Base-by-base conservation (phyloP, 2,797 vertebrate genomes). In the Mormyrops boulengeri region DNA sequence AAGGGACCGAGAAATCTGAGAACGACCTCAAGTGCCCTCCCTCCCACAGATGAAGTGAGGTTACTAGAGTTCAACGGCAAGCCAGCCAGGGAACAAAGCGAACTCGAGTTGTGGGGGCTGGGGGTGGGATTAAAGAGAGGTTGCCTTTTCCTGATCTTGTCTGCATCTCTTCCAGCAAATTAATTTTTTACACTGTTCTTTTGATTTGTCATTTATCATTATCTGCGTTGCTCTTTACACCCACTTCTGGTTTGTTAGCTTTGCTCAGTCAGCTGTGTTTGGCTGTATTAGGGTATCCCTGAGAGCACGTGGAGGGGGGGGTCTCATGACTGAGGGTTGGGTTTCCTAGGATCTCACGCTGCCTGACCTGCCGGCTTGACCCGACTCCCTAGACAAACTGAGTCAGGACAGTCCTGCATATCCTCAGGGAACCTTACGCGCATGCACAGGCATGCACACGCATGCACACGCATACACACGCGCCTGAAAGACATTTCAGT, bases 1-100 rank as follows among this genome's bases (percentile, higher is more conserved):
- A 91, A 91, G 60, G 60, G 82, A 73, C 80, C 0, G 55, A 89
- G 91, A 89, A 92, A 93, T 90, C 50, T 49, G 89, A 93, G 73
- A 88, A 22, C 2, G 47, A 91, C 90, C 92, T 89, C 30, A 8
- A 92, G 92, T 93, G 92, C 91, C 91, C 93, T 92, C 88, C 2
- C 19, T 47, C 90, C 86, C 19, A 66, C 19, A 69, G 85, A 86
- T 90, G 89, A 69, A 26, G 60, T 26, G 77, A 52, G 93, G 92
- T 94, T 93, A 93, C 92, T 92, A n/a, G 1, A 93, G 93, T 93
- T 94, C 92, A 93, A 4, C 0, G 26, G 77, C 87, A 85, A n/a
- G 86, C 14, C 86, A 89, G 22, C 26, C 88, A 9, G 89, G 90
- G 88, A 92, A 93, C 91, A 93, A 92, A 92, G 90, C 90, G 89